Evolutionary conservation across 1,140 invertebrate species (phyloP).

Genomic region (Drosophila miranda): DNA sequence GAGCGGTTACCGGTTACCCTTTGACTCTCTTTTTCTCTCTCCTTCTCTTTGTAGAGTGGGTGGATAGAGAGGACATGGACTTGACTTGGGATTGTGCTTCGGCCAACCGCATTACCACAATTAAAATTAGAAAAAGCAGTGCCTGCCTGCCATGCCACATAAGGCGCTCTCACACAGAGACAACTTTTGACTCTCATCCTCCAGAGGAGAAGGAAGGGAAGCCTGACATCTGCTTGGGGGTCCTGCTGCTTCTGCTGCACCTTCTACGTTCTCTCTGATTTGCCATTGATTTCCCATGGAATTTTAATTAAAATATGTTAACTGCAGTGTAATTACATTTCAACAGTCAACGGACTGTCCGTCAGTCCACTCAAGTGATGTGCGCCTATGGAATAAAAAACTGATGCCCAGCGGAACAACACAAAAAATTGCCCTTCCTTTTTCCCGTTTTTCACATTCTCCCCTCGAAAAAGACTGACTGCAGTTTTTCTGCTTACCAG

Average conservation of each 20-base stretch:
- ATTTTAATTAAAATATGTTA: constrained; percentile 42
- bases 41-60: background rate
- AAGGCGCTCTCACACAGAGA: constrained; percentile 31
- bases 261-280: too few species aligned
- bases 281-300: constrained; percentile 14
- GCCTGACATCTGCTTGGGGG: constrained; percentile 2
- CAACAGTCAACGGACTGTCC: constrained; percentile 13
- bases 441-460: too few species aligned
- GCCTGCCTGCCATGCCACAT: constrained; percentile 55
- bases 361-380: constrained; percentile 17
- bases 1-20: constrained; percentile 41
- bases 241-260: background rate
- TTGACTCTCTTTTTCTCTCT: background rate
- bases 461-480: background rate
- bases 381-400: constrained; percentile 4
- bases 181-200: constrained; percentile 7
- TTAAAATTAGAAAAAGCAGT: constrained; percentile 63
- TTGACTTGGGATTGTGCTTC: background rate
- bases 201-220: background rate
- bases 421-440: constrained; percentile 35
- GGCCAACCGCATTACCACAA: constrained; percentile 61
- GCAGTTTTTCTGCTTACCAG: background rate
- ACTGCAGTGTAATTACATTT: constrained; percentile 40
- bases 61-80: background rate
- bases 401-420: constrained; percentile 18